Evolutionary conservation across 1,140 invertebrate genomes (phyloP).

Genomic region (Macrosteles quadrilineatus): DNA sequence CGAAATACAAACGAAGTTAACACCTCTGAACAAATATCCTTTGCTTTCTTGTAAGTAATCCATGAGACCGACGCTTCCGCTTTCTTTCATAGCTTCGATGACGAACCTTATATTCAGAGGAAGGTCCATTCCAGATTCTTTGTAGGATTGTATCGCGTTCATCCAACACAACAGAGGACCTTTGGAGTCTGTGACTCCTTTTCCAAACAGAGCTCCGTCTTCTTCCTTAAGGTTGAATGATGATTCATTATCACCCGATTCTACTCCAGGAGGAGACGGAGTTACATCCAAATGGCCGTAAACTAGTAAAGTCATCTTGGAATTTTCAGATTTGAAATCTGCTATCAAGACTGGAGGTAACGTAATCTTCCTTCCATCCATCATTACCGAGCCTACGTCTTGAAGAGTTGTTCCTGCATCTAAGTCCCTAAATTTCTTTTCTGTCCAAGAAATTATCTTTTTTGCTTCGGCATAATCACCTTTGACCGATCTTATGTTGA

Average conservation of each 20-base stretch:
- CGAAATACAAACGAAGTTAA: slow-evolving; percentile 1
- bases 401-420: not conserved
- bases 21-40: not conserved
- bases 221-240: not conserved
- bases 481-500: not conserved
- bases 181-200: slow-evolving; percentile 12
- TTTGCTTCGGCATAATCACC: not conserved
- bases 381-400: not conserved
- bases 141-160: slow-evolving; percentile 7
- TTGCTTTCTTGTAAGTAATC: not conserved
- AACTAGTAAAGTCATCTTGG: not conserved
- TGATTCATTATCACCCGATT: not conserved
- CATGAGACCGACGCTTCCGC: not conserved
- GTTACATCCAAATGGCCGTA: slow-evolving; percentile 10
- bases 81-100: slow-evolving; percentile 7
- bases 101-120: slow-evolving; percentile 12
- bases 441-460: not conserved
- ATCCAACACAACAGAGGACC: slow-evolving; percentile 13
- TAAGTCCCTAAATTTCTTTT: not conserved
- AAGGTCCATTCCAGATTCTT: not conserved
- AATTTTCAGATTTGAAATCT: not conserved
- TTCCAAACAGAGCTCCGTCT: not conserved
- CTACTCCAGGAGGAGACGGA: not conserved
- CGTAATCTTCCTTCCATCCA: not conserved
- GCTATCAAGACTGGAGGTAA: not conserved